These are phyloP conservation scores for Amniataba percoides DNA, from an alignment of 2,797 vertebrate genomes.

Conservation along the genomic window DNA sequence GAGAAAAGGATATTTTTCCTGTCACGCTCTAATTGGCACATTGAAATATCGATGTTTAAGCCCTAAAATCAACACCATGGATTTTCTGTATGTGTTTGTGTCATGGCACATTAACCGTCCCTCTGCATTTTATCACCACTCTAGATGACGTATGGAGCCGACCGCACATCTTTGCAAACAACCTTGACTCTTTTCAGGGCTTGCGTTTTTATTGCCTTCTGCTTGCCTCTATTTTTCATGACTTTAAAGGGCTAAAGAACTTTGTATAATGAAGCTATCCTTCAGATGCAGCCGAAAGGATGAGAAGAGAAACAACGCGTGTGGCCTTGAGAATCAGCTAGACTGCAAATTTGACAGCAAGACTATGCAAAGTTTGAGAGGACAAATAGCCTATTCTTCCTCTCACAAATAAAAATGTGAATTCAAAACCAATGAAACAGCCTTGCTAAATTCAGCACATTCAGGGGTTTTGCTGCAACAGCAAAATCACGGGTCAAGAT, in stretches of 20 bases:
- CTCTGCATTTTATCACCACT: slow-evolving; percentile 20
- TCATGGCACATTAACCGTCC: slow-evolving; percentile 49
- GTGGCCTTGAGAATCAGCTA: background rate
- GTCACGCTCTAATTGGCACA: slow-evolving; percentile 59
- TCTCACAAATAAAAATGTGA: background rate
- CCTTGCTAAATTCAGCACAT: background rate
- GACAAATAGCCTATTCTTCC: background rate
- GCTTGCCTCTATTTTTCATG: slow-evolving; percentile 38
- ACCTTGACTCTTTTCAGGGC: slow-evolving; percentile 57
- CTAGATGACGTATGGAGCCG: slow-evolving; percentile 18
- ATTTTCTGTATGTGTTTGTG: slow-evolving; percentile 57
- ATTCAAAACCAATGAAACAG: background rate
- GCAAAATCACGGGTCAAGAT: background rate
- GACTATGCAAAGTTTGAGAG: background rate
- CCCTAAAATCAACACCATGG: slow-evolving; percentile 55
- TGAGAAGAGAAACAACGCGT: background rate
- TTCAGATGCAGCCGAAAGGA: background rate
- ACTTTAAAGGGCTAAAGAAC: slow-evolving; percentile 10
- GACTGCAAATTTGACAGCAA: background rate
- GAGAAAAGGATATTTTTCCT: slow-evolving; percentile 30
- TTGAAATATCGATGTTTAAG: slow-evolving; percentile 54
- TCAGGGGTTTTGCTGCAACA: background rate
- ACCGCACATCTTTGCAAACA: slow-evolving; percentile 20
- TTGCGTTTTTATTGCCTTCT: slow-evolving; percentile 48
- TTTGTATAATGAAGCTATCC: background rate